Base-by-base conservation (phyloP, 2,888 invertebrate genomes). In the Gymnocheta viridis region DNA sequence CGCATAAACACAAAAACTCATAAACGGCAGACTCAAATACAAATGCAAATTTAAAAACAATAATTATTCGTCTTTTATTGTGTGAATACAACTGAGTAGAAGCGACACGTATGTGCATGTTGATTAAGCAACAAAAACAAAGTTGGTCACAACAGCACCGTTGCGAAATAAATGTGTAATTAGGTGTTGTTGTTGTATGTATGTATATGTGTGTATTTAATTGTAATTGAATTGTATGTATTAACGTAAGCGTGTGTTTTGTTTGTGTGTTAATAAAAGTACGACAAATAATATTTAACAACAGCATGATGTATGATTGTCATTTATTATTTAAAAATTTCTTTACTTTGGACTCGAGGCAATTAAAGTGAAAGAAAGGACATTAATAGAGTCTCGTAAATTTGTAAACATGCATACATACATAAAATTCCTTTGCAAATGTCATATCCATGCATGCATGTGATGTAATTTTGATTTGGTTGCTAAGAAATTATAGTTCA, bases 291-390 rank as follows among this genome's bases (percentile, higher is more conserved):
- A 51, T 29, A 1, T 2, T 9, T 24, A 2, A 14, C 10, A 27
- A 7, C 29, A 78, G 4, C 24, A 19, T 49, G 69, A 24, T 60
- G 49, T 78, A 78, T 69, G 41, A 69, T 19, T 67, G 49, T 38
- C 38, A 60, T 49, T 58, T 29, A n/a, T 60, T 35, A 49, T 78
- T 60, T 38, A 24, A 24, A 44, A 32, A 2, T 14, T 9, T 5
- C 12, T n/a, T 22, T 14, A 17, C 12, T 9, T 4, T 38, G 2
- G 4, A 1, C 38, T 38, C 9, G 17, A 14, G 7, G 9, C 24
- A 69, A 27, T 22, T 17, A 6, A 32, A 44, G 62, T 2, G 0
- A 62, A 24, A 2, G 19, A 41, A 32, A 6, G 10, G 2, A 41
- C 24, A 38, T 24, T 4, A 51, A 54, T 27, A 54, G 38, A 35